Evolutionary conservation across 2,888 invertebrate species (phyloP), one percentile per base, ranked within the genome.

Genomic region (Spatulosminthurus flaviceps): DNA sequence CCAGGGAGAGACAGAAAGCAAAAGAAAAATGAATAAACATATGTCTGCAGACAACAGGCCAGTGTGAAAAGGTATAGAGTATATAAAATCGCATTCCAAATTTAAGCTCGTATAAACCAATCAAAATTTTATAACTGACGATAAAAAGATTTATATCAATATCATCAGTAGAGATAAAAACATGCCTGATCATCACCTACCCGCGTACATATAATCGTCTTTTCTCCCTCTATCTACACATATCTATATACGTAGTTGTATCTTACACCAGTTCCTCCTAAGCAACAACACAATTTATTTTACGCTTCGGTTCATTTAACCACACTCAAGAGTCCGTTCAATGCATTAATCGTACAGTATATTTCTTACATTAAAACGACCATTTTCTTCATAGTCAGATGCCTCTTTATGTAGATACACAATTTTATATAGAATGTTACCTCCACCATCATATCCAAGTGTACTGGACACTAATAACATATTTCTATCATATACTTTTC

Each of bases 121-220:
- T 73, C 64, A 74, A 64, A 64, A 74, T 64, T 74, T 64, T 64
- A 64, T 64, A 64, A 41, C 34, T 2, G 64, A 34, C 64, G 71
- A 74, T 74, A 61, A 72, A 74, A 74, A 74, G 74, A 61, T 74
- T 74, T 74, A 61, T 74, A 74, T 74, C 74, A 64, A 74, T 74
- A 74, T 41, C 64, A 21, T 43, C 41, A 72, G n/a, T 19, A n/a
- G 22, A 43, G 72, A 72, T 72, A 43, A 72, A 22, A 72, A 24
- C 34, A 43, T 72, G 64, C 74, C 34, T 22, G 34, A 72, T 72
- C 29, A 73, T 60, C 60, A 64, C 34, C 64, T 74, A 19, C 51
- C 16, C 19, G 64, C 34, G 41, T 51, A 51, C 51, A 51, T 13
- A 51, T 51, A 51, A 19, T 51, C n/a, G n/a, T n/a, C n/a, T n/a